Percentiles rank a stretch among this genome's conserved stretches.
Evolutionary conservation across 1,140 invertebrate species (phyloP).

Genomic region (Solenopsis fugax): DNA sequence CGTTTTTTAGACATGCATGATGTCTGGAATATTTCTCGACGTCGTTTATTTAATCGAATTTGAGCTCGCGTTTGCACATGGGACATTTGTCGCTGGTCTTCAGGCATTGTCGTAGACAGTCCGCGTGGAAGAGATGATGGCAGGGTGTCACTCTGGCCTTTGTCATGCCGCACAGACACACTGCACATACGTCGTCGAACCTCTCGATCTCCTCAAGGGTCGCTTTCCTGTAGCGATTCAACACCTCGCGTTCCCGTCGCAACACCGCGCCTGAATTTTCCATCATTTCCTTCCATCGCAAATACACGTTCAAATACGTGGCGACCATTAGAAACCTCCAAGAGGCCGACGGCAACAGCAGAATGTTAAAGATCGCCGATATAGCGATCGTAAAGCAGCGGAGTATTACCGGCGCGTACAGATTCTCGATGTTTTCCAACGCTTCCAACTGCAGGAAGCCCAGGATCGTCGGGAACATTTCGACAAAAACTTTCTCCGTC

Average conservation of each 20-base stretch:
- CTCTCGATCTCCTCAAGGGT: conserved; percentile 89
- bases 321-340: conserved; percentile 88
- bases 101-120: conserved; percentile 90
- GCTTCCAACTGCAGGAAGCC: conserved; percentile 88
- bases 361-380: conserved; percentile 87
- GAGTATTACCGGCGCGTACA: conserved; percentile 90
- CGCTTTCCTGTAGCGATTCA: conserved; percentile 89
- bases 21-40: background rate
- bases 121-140: conserved; percentile 92
- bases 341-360: conserved; percentile 87
- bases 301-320: conserved; percentile 90
- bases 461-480: conserved; percentile 88
- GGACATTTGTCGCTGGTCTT: conserved; percentile 91
- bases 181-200: conserved; percentile 92
- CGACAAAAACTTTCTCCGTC: conserved; percentile 91
- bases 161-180: conserved; percentile 90
- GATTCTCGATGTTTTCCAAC: conserved; percentile 89
- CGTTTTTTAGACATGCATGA: no score
- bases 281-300: conserved; percentile 89
- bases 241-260: conserved; percentile 87
- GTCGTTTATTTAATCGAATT: conserved; percentile 78
- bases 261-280: conserved; percentile 87
- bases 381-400: conserved; percentile 87
- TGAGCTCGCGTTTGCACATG: conserved; percentile 89
- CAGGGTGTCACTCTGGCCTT: conserved; percentile 91